Evolutionary conservation across 1,140 invertebrate genomes (phyloP), one percentile per base, ranked within the genome.

Genomic region (Caerostris extrusa): DNA sequence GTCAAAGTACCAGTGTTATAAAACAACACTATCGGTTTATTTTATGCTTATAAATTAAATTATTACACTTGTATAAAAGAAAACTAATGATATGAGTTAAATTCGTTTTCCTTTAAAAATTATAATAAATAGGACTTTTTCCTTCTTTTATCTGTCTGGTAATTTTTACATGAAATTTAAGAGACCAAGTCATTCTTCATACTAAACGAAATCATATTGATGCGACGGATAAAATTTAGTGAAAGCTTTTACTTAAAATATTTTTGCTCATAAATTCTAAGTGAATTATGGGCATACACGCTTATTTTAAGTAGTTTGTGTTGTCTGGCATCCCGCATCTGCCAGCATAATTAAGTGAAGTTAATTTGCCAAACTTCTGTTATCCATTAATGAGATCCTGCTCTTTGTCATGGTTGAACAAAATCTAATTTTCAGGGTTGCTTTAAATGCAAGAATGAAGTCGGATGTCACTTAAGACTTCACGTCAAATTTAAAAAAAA

Each of bases 361-460:
- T 53, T 7, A 10, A 50, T 53, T 81, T 34, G 7, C 7, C 50
- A 34, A 19, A 19, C 12, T 10, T 81, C 71, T 5, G 71, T 57
- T 17, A 7, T 10, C 82, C n/a, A n/a, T 57, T 19, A 58, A n/a
- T 6, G 55, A 34, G 12, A n/a, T 19, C 55, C 19, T 56, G 6
- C 56, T 88, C n/a, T 67, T 64, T 55, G 53, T 53, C 53, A 88
- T 7, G 17, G 34, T 7, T 7, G 6, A 58, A 17, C 10, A 14
- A 88, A 88, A 88, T 88, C 34, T 10, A 67, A 88, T 88, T 88
- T 64, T 57, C 34, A 57, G 10, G 50, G 60, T 64, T 64, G 17
- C 58, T 88, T 57, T 12, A 50, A 6, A 77, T 50, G 50, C 86
- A 88, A 64, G 34, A 88, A 7, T 83, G n/a, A 83, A 83, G 82